Percentiles rank a stretch among this genome's conserved stretches.
phyloP scores from a whole-genome alignment of 2,888 invertebrate species.

The Lithophane socia region DNA sequence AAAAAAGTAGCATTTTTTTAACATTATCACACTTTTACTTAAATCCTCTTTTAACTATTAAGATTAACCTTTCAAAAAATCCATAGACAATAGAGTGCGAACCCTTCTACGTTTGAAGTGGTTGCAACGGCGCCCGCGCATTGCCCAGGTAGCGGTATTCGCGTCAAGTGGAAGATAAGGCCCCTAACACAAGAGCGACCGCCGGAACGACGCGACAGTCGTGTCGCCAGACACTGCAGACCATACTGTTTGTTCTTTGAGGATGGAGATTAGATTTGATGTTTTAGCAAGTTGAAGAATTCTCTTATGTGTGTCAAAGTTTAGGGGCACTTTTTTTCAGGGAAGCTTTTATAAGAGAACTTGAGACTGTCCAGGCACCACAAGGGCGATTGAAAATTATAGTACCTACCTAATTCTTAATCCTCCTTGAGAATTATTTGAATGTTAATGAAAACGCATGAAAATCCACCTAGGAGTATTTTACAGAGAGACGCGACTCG shows the following conservation, averaged over 20 bases:
- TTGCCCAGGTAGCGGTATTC: constrained; percentile 79
- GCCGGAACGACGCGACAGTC: constrained; percentile 69
- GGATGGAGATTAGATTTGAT: constrained; percentile 56
- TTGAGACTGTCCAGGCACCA: not conserved
- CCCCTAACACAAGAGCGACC: constrained; percentile 66
- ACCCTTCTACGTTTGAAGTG: constrained; percentile 82
- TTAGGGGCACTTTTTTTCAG: not conserved
- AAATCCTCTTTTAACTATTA: constrained; percentile 48
- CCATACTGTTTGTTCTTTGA: constrained; percentile 48
- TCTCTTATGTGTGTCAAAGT: constrained; percentile 5
- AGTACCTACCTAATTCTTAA: not conserved
- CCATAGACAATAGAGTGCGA: constrained; percentile 73
- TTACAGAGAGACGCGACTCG: not conserved
- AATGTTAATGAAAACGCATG: not conserved
- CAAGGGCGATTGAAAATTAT: not conserved
- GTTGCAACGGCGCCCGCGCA: constrained; percentile 76
- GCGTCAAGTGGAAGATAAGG: constrained; percentile 82
- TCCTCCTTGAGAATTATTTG: no score
- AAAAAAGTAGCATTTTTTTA: constrained; percentile 26
- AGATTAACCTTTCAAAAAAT: constrained; percentile 62
- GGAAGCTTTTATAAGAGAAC: not conserved
- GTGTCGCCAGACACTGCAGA: constrained; percentile 67
- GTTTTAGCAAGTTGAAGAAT: constrained; percentile 43
- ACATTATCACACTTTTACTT: constrained; percentile 22
- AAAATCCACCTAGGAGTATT: not conserved